These are phyloP conservation scores for Serilophus lunatus DNA, from an alignment of 2,113 vertebrate species.

Conservation along the genomic window DNA sequence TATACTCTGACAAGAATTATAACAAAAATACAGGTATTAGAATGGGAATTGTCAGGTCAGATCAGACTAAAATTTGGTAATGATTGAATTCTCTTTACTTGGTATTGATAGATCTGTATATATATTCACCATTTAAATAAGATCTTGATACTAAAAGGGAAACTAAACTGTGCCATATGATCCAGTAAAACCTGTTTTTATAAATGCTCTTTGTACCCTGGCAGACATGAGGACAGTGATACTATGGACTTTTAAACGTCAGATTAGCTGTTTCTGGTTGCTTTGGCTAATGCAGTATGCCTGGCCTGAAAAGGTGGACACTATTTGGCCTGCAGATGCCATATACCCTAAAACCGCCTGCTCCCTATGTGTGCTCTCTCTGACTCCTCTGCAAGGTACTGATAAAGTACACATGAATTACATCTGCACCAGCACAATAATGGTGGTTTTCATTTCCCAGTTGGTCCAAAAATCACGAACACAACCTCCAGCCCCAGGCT, in stretches of 20 bases:
- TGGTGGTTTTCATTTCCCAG: neutral
- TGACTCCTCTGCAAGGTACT: neutral
- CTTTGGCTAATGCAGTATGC: neutral
- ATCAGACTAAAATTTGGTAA: neutral
- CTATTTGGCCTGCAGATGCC: neutral
- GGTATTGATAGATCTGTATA: neutral
- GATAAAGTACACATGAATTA: neutral
- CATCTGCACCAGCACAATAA: neutral
- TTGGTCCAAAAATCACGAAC: neutral
- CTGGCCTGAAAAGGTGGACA: neutral
- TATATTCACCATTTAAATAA: neutral
- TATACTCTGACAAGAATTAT: neutral
- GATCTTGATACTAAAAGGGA: neutral
- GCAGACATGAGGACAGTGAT: neutral
- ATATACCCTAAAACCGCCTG: neutral
- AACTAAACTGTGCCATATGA: neutral
- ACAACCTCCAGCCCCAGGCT: neutral
- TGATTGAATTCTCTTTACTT: neutral
- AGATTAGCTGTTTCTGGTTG: neutral
- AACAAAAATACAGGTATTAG: neutral
- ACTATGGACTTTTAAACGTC: neutral
- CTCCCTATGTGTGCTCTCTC: accelerated
- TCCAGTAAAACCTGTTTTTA: neutral
- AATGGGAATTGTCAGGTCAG: neutral
- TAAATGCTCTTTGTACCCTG: neutral